Evolutionary conservation across 2,888 invertebrate genomes (phyloP).

Genomic region (Caradrina clavipalpis): DNA sequence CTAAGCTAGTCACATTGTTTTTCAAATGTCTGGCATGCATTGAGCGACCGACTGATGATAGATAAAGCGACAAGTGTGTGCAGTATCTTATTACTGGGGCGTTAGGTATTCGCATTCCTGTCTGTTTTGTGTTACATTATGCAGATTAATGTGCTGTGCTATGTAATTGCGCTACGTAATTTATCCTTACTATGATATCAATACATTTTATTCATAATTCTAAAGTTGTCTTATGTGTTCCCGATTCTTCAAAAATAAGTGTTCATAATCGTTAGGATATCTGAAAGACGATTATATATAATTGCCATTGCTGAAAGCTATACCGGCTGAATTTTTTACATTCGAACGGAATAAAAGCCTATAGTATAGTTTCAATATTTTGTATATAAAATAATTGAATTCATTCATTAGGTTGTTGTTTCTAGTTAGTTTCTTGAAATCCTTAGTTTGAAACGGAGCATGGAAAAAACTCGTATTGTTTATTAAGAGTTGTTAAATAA

Average conservation of each 20-base stretch:
- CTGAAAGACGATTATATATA: conserved; percentile 1
- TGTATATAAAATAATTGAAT: background rate
- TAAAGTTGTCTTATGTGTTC: conserved; percentile 10
- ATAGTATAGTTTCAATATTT: too few species aligned
- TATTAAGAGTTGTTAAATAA: too few species aligned
- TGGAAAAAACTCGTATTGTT: too few species aligned
- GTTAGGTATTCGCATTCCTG: conserved; percentile 72
- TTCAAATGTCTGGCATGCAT: conserved; percentile 62
- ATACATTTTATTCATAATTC: conserved; percentile 43
- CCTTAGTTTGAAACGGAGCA: background rate
- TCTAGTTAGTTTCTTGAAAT: background rate
- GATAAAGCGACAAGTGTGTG: conserved; percentile 77
- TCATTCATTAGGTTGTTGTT: conserved; percentile 1
- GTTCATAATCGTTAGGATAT: conserved; percentile 30
- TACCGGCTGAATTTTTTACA: too few species aligned
- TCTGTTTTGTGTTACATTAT: conserved; percentile 67
- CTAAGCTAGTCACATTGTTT: conserved; percentile 45
- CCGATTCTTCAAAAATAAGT: conserved; percentile 23
- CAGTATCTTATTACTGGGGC: conserved; percentile 83
- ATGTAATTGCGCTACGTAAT: conserved; percentile 41
- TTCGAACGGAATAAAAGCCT: too few species aligned
- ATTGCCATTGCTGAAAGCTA: conserved; percentile 3
- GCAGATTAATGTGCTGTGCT: conserved; percentile 46
- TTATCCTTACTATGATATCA: conserved; percentile 47
- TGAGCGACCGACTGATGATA: conserved; percentile 71